These are phyloP conservation scores for Pteria penguin DNA, from an alignment of 2,888 invertebrate genomes.

Conservation along the genomic window DNA sequence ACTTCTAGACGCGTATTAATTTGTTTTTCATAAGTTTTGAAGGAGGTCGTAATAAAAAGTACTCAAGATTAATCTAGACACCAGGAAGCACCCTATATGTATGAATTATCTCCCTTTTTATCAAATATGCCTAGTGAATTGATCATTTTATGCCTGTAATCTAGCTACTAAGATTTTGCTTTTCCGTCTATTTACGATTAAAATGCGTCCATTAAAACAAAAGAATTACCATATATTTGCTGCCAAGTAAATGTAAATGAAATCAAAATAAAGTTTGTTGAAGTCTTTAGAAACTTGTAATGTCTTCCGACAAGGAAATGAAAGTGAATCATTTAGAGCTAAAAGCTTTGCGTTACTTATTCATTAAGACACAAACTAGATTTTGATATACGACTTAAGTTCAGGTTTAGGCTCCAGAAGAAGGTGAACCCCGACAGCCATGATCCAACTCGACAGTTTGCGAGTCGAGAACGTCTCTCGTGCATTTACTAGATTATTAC, in stretches of 20 bases:
- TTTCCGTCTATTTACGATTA: no score
- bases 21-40: slow-evolving; percentile 12
- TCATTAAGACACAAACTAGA: neutral
- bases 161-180: no score
- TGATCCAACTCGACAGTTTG: neutral
- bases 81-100: no score
- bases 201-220: no score
- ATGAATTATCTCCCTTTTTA: no score
- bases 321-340: neutral
- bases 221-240: no score
- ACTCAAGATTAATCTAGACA: no score
- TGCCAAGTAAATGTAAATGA: no score
- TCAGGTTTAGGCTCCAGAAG: neutral
- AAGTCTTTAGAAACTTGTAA: no score
- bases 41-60: neutral
- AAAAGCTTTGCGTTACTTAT: neutral
- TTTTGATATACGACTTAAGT: neutral
- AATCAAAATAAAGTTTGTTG: no score
- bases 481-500: slow-evolving; percentile 4
- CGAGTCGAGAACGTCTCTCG: neutral
- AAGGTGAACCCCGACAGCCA: neutral
- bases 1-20: slow-evolving; percentile 1
- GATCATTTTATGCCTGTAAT: no score
- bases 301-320: neutral
- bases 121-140: no score